Base-by-base conservation (phyloP, 2,113 vertebrate genomes). In the Pollachius pollachius region DNA sequence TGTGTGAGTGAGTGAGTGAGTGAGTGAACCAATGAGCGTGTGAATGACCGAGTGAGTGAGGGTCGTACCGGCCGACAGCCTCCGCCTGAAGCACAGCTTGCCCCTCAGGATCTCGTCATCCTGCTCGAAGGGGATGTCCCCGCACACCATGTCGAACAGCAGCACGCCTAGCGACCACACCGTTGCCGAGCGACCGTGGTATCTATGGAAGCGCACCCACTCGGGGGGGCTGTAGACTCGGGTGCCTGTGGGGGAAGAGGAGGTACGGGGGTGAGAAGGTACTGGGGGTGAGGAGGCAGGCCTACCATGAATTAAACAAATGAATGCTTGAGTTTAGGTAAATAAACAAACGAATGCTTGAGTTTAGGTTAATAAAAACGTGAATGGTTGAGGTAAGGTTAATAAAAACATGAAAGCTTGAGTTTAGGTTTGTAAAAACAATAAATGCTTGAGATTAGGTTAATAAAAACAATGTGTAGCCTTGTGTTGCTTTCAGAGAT, bases 91-190 rank as follows among this genome's bases (percentile, higher is more conserved):
- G 71, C 94, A 95, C 58, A 99, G 88, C 15, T 90, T 90, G 1
- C 96, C 97, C 0, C 92, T 90, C 52, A 98, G 90, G 66, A 99
- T 99, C 89, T 99, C 97, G 69, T 98, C 95, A 0, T 99, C 97
- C 76, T 96, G 97, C 83, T 98, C 97, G 17, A 99, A 99, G 23
- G 97, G 97, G 84, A 99, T 98, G 86, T 99, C 97, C 41, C 97
- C 97, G 0, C 97, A 99, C 69, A 99, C 96, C 96, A 99, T 98
- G 88, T 99, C 97, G 0, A 96, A 99, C 1, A 99, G 90, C 64
- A 99, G 89, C 80, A 99, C 96, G 1, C 97, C 97, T 77, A 99
- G 87, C 12, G 97, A 99, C 97, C 97, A 99, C 70, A 99, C 94
- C 0, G 97, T 96, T 37, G 97, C 97, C 0, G 97, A 98, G 67